These are phyloP conservation scores for Esperia sulphurella DNA, from an alignment of 2,888 invertebrate genomes.

Conservation along the genomic window DNA sequence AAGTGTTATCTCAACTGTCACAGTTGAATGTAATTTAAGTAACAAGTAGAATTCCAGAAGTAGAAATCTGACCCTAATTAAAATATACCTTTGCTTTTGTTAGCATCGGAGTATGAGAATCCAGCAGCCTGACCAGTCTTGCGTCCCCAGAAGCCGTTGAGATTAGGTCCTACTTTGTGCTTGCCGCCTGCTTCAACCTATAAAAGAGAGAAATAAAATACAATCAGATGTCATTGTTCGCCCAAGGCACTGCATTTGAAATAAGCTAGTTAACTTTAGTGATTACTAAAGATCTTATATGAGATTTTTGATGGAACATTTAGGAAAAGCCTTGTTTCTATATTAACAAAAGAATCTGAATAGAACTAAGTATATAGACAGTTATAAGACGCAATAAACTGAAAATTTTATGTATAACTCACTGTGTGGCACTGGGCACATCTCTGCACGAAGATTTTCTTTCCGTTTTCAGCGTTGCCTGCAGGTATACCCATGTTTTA, in stretches of 20 bases:
- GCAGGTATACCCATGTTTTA: conserved; percentile 40
- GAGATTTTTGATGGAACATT: too few relatives aligned
- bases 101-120: conserved; percentile 95
- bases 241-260: too few relatives aligned
- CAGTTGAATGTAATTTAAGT: too few relatives aligned
- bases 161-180: conserved; percentile 98
- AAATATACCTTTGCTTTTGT: conserved; percentile 92
- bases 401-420: conserved; percentile 27
- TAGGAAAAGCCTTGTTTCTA: too few relatives aligned
- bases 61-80: too few relatives aligned
- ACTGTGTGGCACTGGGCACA: conserved; percentile 99
- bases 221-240: too few relatives aligned
- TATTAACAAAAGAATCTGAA: background rate
- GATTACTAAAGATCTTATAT: too few relatives aligned
- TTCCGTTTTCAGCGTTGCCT: conserved; percentile 98
- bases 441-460: conserved; percentile 97
- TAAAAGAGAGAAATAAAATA: conserved; percentile 7
- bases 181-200: conserved; percentile 93
- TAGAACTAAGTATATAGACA: background rate
- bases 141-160: conserved; percentile 94
- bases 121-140: conserved; percentile 97
- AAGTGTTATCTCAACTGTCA: too few relatives aligned
- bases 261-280: too few relatives aligned
- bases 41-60: too few relatives aligned
- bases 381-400: background rate